Percentiles rank a stretch among this genome's conserved stretches.
Evolutionary conservation across 2,113 vertebrate genomes (phyloP).

Genomic region (Antennarius striatus): DNA sequence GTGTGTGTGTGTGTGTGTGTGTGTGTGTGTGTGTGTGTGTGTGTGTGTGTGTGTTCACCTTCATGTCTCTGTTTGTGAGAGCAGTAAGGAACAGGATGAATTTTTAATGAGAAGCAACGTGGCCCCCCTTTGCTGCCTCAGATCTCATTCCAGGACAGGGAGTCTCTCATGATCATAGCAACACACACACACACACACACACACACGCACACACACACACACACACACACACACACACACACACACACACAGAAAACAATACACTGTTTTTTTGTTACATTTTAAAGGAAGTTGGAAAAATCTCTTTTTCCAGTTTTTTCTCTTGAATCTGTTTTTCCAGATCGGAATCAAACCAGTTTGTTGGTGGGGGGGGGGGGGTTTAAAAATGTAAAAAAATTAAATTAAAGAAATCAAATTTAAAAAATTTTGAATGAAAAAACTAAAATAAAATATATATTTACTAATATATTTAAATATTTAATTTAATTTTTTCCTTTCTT

Average conservation of each 20-base stretch:
- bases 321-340: too few species aligned
- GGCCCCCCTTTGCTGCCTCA: constrained; percentile 66
- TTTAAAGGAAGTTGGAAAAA: too few species aligned
- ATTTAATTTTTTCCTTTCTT: too few species aligned
- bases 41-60: constrained; percentile 44
- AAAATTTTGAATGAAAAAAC: too few species aligned
- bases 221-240: constrained; percentile 14
- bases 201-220: constrained; percentile 10
- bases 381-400: too few species aligned
- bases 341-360: too few species aligned
- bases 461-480: too few species aligned
- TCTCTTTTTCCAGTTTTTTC: too few species aligned
- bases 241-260: constrained; percentile 5
- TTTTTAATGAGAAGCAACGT: constrained; percentile 74
- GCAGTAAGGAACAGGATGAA: constrained; percentile 66
- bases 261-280: background rate
- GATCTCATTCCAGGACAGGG: constrained; percentile 74
- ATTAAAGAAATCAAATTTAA: too few species aligned
- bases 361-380: too few species aligned
- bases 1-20: constrained; percentile 16
- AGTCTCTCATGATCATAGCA: constrained; percentile 70
- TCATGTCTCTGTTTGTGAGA: constrained; percentile 52
- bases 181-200: constrained; percentile 18
- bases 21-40: constrained; percentile 12
- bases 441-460: too few species aligned